phyloP scores from a whole-genome alignment of 2,113 vertebrate genomes.

The Naja naja region DNA sequence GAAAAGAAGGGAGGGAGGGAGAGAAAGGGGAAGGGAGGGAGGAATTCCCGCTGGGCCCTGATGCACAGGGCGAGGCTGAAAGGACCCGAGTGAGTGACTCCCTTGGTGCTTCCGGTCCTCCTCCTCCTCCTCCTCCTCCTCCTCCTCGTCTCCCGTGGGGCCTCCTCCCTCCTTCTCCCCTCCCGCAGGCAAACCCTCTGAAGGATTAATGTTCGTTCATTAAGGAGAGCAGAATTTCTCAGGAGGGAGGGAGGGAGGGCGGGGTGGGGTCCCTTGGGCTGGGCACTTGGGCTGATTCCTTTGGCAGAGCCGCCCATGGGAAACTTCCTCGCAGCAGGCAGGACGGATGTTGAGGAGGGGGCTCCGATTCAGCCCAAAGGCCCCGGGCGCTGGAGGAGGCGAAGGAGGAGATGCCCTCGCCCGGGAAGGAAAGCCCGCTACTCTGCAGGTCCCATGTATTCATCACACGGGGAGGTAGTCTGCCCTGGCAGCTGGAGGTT shows the following conservation, averaged over 20 bases:
- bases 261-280: neutral
- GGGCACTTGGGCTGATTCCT: neutral
- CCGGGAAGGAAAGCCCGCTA: neutral
- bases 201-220: neutral
- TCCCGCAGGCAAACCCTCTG: slow-evolving; percentile 8
- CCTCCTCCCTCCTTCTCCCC: neutral
- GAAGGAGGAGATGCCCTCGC: neutral
- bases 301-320: neutral
- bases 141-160: neutral
- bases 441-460: neutral
- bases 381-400: neutral
- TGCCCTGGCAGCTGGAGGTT: neutral
- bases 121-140: neutral
- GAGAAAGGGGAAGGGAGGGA: neutral
- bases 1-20: neutral
- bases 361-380: neutral
- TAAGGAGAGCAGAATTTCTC: neutral
- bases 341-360: neutral
- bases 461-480: neutral
- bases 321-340: neutral
- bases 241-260: neutral
- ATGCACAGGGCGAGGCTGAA: too few relatives aligned
- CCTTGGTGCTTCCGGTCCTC: neutral
- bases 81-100: neutral
- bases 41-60: neutral